phyloP scores from a whole-genome alignment of 2,888 invertebrate species.

The Drosophila limbata region DNA sequence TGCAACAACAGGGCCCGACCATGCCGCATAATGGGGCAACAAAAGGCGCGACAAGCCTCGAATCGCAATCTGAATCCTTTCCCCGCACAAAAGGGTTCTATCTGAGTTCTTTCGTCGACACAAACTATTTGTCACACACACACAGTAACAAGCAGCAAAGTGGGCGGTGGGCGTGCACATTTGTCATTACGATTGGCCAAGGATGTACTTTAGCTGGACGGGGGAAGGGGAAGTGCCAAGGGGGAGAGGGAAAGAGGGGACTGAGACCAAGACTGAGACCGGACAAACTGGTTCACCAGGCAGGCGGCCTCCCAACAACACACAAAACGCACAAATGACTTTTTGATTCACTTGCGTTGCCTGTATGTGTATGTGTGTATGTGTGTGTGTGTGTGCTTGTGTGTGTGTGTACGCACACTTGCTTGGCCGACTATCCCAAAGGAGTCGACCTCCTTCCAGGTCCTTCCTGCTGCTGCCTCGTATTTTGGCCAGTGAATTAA shows the following conservation, averaged over 20 bases:
- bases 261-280: constrained; percentile 23
- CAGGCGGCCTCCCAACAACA: constrained; percentile 38
- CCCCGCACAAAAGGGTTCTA: constrained; percentile 50
- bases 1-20: constrained; percentile 53
- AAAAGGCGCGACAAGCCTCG: constrained; percentile 54
- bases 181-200: constrained; percentile 68
- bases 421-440: constrained; percentile 56
- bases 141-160: constrained; percentile 39
- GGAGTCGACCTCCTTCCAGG: constrained; percentile 44
- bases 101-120: constrained; percentile 6
- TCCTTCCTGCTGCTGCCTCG: constrained; percentile 4
- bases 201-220: background rate
- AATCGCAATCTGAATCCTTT: constrained; percentile 8
- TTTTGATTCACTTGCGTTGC: constrained; percentile 73
- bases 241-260: background rate
- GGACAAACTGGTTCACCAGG: constrained; percentile 60
- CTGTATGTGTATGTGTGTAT: background rate
- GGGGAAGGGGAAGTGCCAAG: background rate
- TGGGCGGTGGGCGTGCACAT: constrained; percentile 76
- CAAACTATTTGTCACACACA: constrained; percentile 57
- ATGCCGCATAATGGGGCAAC: constrained; percentile 70
- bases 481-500: constrained; percentile 50
- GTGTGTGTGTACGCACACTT: background rate
- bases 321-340: constrained; percentile 62
- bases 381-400: constrained; percentile 15